Conservation (phyloP, 2,888 invertebrate genomes). For the Eremobia ochroleuca region DNA sequence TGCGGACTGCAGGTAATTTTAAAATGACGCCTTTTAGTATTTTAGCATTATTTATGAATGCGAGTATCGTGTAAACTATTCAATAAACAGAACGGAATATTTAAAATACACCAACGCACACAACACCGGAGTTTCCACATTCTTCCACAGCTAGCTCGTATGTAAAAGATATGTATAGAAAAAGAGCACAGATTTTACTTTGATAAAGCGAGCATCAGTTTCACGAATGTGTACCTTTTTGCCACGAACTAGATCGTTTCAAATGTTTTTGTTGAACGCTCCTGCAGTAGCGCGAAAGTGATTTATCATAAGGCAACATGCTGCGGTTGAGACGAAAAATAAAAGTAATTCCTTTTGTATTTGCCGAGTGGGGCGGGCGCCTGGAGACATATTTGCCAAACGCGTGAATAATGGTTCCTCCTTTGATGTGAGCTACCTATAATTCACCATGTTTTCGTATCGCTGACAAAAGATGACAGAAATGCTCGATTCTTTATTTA, state of each 20-base stretch:
- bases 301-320: constrained; percentile 89
- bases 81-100: constrained; percentile 16
- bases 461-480: constrained; percentile 64
- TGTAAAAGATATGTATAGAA: constrained; percentile 52
- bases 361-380: constrained; percentile 79
- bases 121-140: background rate
- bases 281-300: constrained; percentile 83
- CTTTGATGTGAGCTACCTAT: constrained; percentile 72
- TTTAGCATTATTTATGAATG: constrained; percentile 18
- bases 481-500: constrained; percentile 27
- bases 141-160: constrained; percentile 21
- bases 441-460: constrained; percentile 69
- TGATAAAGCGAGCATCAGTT: constrained; percentile 75
- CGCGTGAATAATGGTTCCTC: constrained; percentile 84
- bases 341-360: constrained; percentile 89
- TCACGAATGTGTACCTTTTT: constrained; percentile 81
- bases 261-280: constrained; percentile 82
- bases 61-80: constrained; percentile 14
- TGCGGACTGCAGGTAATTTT: constrained; percentile 40
- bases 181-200: constrained; percentile 65
- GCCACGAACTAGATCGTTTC: constrained; percentile 78
- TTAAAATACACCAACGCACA: constrained; percentile 15
- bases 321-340: constrained; percentile 88
- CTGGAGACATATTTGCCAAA: constrained; percentile 85
- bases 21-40: constrained; percentile 34